Evolutionary conservation across 2,797 vertebrate species (phyloP).

Genomic region (Microctenopoma lineatum): DNA sequence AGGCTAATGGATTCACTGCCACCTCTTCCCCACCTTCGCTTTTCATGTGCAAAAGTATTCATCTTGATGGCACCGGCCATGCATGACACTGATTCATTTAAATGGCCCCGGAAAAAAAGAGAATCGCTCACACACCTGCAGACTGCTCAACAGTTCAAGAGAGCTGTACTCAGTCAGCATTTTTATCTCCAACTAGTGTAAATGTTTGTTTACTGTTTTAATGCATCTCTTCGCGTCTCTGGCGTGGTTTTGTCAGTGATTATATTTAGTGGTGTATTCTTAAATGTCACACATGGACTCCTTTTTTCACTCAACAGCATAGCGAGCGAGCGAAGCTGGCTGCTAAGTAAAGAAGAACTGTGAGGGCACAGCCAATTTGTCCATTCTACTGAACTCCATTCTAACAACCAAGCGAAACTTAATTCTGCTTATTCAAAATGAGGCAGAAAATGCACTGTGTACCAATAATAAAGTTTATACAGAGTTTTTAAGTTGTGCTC

Average conservation of each 20-base stretch:
- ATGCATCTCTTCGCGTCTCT: slow-evolving; percentile 41
- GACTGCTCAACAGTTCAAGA: slow-evolving; percentile 67
- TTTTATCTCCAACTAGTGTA: slow-evolving; percentile 62
- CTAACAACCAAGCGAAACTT: slow-evolving; percentile 52
- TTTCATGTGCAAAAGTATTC: slow-evolving; percentile 80
- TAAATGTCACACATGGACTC: slow-evolving; percentile 20
- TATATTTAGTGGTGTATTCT: slow-evolving; percentile 30
- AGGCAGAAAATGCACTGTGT: slow-evolving; percentile 28
- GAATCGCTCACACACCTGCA: slow-evolving; percentile 69
- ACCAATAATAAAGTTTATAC: slow-evolving; percentile 45
- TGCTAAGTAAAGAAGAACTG: slow-evolving; percentile 19
- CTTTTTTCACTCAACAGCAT: slow-evolving; percentile 9
- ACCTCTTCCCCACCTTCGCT: slow-evolving; percentile 69
- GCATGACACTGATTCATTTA: slow-evolving; percentile 79
- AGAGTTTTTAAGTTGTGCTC: slow-evolving; percentile 42
- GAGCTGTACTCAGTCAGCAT: slow-evolving; percentile 66
- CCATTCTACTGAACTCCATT: slow-evolving; percentile 52
- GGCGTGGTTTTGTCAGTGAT: slow-evolving; percentile 30
- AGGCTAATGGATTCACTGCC: slow-evolving; percentile 78
- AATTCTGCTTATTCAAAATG: slow-evolving; percentile 49
- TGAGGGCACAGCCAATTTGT: slow-evolving; percentile 38
- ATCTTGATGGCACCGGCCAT: slow-evolving; percentile 70
- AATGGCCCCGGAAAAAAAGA: slow-evolving; percentile 53
- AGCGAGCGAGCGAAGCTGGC: slow-evolving; percentile 7
- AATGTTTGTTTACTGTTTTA: slow-evolving; percentile 64